Evolutionary conservation across 2,888 invertebrate genomes (phyloP), one percentile per base, ranked within the genome.

Genomic region (Megaustenia siamemsis): DNA sequence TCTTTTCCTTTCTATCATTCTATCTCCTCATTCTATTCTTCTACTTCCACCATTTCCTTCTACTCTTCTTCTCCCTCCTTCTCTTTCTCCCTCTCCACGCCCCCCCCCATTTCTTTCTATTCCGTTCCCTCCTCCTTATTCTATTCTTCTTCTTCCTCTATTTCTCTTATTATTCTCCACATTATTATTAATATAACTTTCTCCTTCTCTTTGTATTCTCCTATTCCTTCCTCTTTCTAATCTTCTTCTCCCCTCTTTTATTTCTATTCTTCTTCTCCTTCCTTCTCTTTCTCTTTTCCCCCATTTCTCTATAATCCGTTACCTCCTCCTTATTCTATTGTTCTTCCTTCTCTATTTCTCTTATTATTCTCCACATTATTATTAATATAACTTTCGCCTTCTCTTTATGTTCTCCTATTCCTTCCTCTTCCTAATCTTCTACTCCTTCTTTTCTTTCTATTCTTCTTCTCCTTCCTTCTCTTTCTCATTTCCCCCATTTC

Each of bases 401-500:
- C n/a, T 38, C 76, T 76, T 43, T 49, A 8, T 49, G 8, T 49
- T 28, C n/a, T 43, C 45, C 76, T 49, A 12, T 76, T 49, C 45
- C 43, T 76, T 49, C 45, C 43, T 49, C 49, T 49, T 49, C 45
- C 76, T 76, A 12, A 15, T 28, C 45, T 43, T 76, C 49, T 49
- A 12, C 45, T 28, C n/a, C n/a, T 49, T 28, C 45, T 43, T 76
- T 28, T 49, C 12, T 45, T 28, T 49, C 43, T 76, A 43, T 49
- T 43, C 45, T 28, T 12, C n/a, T 49, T 49, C 10, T 32, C n/a
- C 49, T 40, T 38, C 45, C 76, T 40, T 43, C 45, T 28, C 8
- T 43, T 45, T 10, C 6, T 49, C 12, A 6, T 10, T 45, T 45
- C 45, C 6, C 12, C 12, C 45, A 45, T 45, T 45, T 12, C 6